These are phyloP conservation scores for Phytoseiulus persimilis DNA, from an alignment of 2,888 invertebrate species.

Conservation along the genomic window DNA sequence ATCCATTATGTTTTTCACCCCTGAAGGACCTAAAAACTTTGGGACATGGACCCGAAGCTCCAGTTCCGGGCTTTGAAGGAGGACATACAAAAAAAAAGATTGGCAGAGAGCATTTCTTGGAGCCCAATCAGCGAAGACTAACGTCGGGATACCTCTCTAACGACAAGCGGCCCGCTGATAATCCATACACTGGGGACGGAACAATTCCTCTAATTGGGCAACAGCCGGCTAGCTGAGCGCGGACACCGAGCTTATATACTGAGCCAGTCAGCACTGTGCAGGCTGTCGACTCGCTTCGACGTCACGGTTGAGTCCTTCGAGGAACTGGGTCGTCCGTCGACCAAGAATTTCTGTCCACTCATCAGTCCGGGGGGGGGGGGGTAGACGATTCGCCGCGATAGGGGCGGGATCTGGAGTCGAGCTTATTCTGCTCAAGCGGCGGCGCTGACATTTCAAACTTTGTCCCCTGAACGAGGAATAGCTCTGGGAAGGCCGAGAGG, in stretches of 20 bases:
- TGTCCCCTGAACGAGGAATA: background rate
- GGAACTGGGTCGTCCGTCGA: background rate
- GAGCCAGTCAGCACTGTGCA: background rate
- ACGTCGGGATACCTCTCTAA: background rate
- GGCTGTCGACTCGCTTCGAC: background rate
- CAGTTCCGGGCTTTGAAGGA: background rate
- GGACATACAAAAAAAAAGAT: background rate
- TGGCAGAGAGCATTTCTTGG: background rate
- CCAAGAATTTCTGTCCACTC: background rate
- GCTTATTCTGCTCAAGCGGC: background rate
- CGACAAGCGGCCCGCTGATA: background rate
- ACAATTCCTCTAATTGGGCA: constrained; percentile 5
- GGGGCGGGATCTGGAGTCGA: background rate
- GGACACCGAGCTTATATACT: background rate
- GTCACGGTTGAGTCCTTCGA: background rate
- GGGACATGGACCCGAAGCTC: background rate
- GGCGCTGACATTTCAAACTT: background rate
- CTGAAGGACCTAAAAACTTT: no score
- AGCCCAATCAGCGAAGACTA: background rate
- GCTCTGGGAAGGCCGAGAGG: background rate
- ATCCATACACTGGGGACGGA: background rate
- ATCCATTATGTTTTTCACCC: no score
- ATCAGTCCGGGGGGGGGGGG: background rate
- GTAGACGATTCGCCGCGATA: background rate
- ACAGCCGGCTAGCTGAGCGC: background rate